phyloP scores from a whole-genome alignment of 1,140 invertebrate species.

The Octopus sinensis region DNA sequence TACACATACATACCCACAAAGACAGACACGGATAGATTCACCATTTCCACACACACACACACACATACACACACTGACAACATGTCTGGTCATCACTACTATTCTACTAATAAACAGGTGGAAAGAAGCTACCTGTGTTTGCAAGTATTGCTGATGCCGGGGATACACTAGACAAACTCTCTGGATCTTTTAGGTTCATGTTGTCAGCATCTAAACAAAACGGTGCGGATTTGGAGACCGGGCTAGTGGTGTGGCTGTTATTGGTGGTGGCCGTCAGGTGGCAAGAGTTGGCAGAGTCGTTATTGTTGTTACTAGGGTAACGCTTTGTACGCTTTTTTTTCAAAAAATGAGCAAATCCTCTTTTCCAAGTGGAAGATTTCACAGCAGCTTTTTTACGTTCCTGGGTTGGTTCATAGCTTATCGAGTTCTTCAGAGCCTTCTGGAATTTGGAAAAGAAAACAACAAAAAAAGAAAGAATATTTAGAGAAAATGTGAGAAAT shows the following conservation, averaged over 20 bases:
- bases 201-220: constrained; percentile 12
- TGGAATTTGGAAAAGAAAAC: constrained; percentile 4
- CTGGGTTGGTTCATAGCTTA: constrained; percentile 11
- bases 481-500: neutral
- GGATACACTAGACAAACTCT: neutral
- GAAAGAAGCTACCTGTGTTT: constrained; percentile 10
- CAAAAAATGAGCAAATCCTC: constrained; percentile 14
- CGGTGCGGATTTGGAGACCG: constrained; percentile 10
- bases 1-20: too few species aligned
- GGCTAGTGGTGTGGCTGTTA: constrained; percentile 13
- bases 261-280: constrained; percentile 12
- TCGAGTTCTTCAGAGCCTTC: constrained; percentile 10
- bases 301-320: constrained; percentile 13
- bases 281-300: constrained; percentile 15
- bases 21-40: too few species aligned
- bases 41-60: too few species aligned
- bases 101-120: neutral
- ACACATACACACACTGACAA: too few species aligned
- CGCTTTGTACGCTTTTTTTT: constrained; percentile 9
- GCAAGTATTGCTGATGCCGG: constrained; percentile 12
- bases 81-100: too few species aligned
- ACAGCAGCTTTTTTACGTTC: constrained; percentile 14
- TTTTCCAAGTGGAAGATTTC: constrained; percentile 6
- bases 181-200: constrained; percentile 7
- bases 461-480: neutral